A percentile compares a stretch with the other conserved stretches of the same genome.
Evolutionary conservation across 2,888 invertebrate species (phyloP).

Genomic region (Tipula confusa): DNA sequence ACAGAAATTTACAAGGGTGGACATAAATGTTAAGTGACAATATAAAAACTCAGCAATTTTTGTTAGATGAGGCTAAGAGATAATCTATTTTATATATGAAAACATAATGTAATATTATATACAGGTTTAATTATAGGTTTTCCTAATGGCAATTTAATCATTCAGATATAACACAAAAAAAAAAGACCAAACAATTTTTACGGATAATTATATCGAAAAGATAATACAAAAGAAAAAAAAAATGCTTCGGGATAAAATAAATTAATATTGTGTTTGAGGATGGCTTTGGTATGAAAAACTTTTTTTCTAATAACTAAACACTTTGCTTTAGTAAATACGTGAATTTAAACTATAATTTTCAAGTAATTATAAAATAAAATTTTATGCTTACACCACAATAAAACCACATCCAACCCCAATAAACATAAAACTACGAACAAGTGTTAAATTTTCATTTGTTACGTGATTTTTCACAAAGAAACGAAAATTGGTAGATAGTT

Average conservation of each 20-base stretch:
- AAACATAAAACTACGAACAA: not conserved
- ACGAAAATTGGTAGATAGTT: not conserved
- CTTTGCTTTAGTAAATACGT: not conserved
- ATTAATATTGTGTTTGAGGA: not conserved
- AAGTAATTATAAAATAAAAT: not conserved
- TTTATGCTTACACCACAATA: not conserved
- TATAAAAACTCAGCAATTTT: no score
- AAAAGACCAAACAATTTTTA: no score
- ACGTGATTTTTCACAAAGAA: slow-evolving; percentile 1
- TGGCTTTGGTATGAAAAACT: not conserved
- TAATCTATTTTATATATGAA: no score
- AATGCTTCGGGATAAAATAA: not conserved
- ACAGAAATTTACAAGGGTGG: no score
- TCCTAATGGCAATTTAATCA: no score
- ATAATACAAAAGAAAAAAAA: not conserved
- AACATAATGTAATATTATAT: no score
- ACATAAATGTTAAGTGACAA: no score
- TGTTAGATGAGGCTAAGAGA: no score
- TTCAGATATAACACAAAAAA: no score
- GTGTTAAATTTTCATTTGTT: not conserved
- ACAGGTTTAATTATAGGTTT: no score
- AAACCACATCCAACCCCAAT: not conserved
- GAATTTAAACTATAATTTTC: not conserved
- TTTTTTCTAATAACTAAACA: not conserved
- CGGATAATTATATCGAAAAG: no score